Base-by-base conservation (phyloP, 2,797 vertebrate genomes). In the Pseudocheirus occidentalis region DNA sequence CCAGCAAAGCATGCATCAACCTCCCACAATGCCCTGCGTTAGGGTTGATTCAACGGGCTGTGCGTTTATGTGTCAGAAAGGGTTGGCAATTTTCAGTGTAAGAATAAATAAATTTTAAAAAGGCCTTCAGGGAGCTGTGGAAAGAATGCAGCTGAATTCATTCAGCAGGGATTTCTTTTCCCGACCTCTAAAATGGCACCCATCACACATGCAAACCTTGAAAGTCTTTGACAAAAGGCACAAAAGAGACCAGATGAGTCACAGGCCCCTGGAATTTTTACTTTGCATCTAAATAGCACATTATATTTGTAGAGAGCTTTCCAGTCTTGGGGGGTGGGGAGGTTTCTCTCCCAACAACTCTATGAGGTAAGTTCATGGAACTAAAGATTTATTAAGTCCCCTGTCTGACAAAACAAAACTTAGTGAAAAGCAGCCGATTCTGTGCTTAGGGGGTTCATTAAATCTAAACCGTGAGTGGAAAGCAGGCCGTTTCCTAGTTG, bases 261-360 rank as follows among this genome's bases (percentile, higher is more conserved):
- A 98, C 96, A 97, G 97, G 97, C 97, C 97, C 97, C 98, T 98
- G 95, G 97, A 97, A 96, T 97, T 97, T 98, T 98, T 97, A 87
- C 97, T 98, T 98, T 98, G 98, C 98, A 98, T 98, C 97, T 98
- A 98, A 98, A 98, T 98, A 98, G 98, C 96, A 98, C 97, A 98
- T 98, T 98, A 97, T 97, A 96, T 98, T 97, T 98, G 97, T 96
- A 97, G 97, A 96, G 94, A 95, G 95, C 97, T 98, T 98, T 97
- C 97, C 94, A 97, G 94, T 95, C 95, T 95, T 98, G 97, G 97
- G 59, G 58, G 73, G 97, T 97, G 97, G 97, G 96, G 97, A 97
- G 97, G 97, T 97, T 97, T 98, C 95, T 98, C 95, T 97, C 97
- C 97, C 98, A 98, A 97, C 97, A 97, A 97, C 96, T 97, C 97